These are phyloP conservation scores for Ophonus ardosiacus DNA, from an alignment of 2,888 invertebrate genomes.

Conservation along the genomic window DNA sequence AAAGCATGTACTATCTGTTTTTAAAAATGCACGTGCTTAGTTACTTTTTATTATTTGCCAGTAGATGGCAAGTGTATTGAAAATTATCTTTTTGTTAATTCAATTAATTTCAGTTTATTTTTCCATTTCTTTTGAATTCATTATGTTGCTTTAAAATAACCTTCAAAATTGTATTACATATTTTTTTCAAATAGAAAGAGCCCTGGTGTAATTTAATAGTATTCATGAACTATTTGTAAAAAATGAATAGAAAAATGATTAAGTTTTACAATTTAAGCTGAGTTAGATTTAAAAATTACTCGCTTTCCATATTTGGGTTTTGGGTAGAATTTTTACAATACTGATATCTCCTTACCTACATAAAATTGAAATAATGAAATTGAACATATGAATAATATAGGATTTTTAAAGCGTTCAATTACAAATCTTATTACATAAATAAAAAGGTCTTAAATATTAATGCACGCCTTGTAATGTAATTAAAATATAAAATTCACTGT, in stretches of 20 bases:
- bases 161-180: too few species aligned
- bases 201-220: slow-evolving; percentile 2
- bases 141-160: too few species aligned
- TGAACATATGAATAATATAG: too few species aligned
- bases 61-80: background rate
- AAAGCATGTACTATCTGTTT: background rate
- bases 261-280: slow-evolving; percentile 2
- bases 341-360: too few species aligned
- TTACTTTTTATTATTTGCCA: slow-evolving; percentile 1
- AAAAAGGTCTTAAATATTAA: background rate
- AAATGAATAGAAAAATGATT: slow-evolving; percentile 6
- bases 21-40: slow-evolving; percentile 3
- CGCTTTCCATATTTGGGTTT: slow-evolving; percentile 14
- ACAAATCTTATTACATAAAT: too few species aligned
- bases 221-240: background rate
- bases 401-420: too few species aligned
- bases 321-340: background rate
- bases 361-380: too few species aligned
- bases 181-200: background rate
- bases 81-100: too few species aligned
- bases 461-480: background rate
- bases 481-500: background rate
- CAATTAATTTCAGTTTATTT: too few species aligned
- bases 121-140: too few species aligned
- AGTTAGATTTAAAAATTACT: slow-evolving; percentile 7